A percentile compares a stretch with the other conserved stretches of the same genome.
These are phyloP conservation scores for Pachyuromys duprasi DNA, from an alignment of 2,797 vertebrate species.

Conservation along the genomic window DNA sequence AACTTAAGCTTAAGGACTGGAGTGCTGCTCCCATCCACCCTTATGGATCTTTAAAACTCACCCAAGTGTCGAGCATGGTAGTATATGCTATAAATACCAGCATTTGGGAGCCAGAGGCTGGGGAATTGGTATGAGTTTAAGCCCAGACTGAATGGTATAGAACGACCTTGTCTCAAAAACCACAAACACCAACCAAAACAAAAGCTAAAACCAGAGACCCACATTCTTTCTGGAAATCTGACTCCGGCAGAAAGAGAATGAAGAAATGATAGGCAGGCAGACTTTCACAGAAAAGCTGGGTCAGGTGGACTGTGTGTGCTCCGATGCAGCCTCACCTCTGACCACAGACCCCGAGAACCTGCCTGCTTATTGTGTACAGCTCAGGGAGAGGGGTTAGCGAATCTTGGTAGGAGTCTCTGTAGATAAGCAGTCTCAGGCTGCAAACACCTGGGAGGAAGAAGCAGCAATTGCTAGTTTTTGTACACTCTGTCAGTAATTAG, in stretches of 20 bases:
- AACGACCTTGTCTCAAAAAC: neutral
- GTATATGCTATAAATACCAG: neutral
- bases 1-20: neutral
- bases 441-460: neutral
- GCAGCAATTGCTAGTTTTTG: neutral
- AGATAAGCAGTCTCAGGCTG: neutral
- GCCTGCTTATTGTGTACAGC: neutral
- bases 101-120: neutral
- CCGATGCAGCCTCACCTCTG: neutral
- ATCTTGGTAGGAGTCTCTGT: too few species aligned
- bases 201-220: neutral
- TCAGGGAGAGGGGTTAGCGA: neutral
- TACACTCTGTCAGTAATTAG: neutral
- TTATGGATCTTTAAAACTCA: neutral
- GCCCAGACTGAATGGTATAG: neutral
- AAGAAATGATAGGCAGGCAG: neutral
- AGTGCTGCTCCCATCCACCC: neutral
- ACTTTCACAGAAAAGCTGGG: neutral
- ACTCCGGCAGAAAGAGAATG: neutral
- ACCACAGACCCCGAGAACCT: neutral
- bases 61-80: neutral
- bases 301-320: neutral
- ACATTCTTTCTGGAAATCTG: neutral
- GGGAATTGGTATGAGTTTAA: neutral
- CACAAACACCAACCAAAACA: neutral